phyloP scores from a whole-genome alignment of 2,797 vertebrate genomes.

The Labroides dimidiatus region DNA sequence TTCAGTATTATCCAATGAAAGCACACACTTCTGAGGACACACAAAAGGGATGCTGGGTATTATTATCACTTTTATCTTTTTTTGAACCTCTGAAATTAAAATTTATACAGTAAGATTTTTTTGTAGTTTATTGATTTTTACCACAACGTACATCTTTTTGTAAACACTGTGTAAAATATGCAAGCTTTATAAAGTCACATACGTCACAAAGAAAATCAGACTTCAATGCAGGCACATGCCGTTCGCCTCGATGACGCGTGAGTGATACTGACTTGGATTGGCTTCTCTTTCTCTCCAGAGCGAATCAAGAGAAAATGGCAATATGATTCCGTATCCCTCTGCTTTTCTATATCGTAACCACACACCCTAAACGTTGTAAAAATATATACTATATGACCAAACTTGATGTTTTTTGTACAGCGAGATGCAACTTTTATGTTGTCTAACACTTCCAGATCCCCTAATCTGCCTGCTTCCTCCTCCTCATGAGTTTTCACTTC shows the following conservation, averaged over 20 bases:
- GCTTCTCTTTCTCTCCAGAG: slow-evolving; percentile 30
- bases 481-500: slow-evolving; percentile 32
- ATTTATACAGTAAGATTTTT: slow-evolving; percentile 75
- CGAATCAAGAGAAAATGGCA: slow-evolving; percentile 35
- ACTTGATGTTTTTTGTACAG: slow-evolving; percentile 73
- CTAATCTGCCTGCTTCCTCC: slow-evolving; percentile 28
- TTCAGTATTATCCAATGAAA: slow-evolving; percentile 68
- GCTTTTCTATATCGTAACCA: slow-evolving; percentile 50
- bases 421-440: slow-evolving; percentile 55
- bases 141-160: slow-evolving; percentile 82
- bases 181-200: slow-evolving; percentile 84
- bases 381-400: slow-evolving; percentile 78
- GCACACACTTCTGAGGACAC: slow-evolving; percentile 78
- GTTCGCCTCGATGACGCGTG: slow-evolving; percentile 73
- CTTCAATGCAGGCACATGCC: slow-evolving; percentile 83
- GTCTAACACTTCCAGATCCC: slow-evolving; percentile 43
- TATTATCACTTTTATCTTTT: slow-evolving; percentile 49
- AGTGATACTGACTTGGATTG: slow-evolving; percentile 51
- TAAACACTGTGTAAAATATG: slow-evolving; percentile 86
- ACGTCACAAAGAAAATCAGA: slow-evolving; percentile 80
- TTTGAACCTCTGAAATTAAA: slow-evolving; percentile 73
- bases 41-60: slow-evolving; percentile 68
- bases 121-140: slow-evolving; percentile 77
- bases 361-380: slow-evolving; percentile 66
- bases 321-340: slow-evolving; percentile 48